Evolutionary conservation across 2,888 invertebrate genomes (phyloP).

Genomic region (Hirtodrosophila histrioides): DNA sequence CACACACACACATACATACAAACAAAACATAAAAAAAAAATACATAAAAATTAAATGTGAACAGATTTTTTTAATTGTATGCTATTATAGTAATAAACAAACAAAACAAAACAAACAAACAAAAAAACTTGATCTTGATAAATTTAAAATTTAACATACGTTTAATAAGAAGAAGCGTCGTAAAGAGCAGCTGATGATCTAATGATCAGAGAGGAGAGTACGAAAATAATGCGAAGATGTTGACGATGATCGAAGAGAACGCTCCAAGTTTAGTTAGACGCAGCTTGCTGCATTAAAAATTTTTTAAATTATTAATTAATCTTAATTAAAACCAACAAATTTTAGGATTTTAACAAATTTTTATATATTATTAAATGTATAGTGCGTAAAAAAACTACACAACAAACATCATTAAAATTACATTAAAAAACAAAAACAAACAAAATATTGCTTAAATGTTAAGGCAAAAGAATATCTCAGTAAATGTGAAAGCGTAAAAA

Average conservation of each 20-base stretch:
- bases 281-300: slow-evolving; percentile 75
- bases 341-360: slow-evolving; percentile 80
- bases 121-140: slow-evolving; percentile 73
- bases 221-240: slow-evolving; percentile 7
- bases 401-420: slow-evolving; percentile 35
- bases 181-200: slow-evolving; percentile 21
- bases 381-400: slow-evolving; percentile 62
- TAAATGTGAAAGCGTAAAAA: slow-evolving; percentile 80
- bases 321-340: slow-evolving; percentile 79
- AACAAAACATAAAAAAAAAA: slow-evolving; percentile 13
- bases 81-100: slow-evolving; percentile 63
- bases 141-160: slow-evolving; percentile 71
- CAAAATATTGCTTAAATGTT: slow-evolving; percentile 63
- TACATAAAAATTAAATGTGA: slow-evolving; percentile 61
- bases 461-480: slow-evolving; percentile 75
- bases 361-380: slow-evolving; percentile 77
- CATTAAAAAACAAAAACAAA: slow-evolving; percentile 22
- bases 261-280: slow-evolving; percentile 80
- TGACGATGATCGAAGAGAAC: slow-evolving; percentile 24
- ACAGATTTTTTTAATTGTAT: slow-evolving; percentile 72
- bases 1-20: slow-evolving; percentile 23
- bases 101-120: slow-evolving; percentile 49
- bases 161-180: slow-evolving; percentile 48
- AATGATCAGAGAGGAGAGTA: slow-evolving; percentile 8
- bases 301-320: slow-evolving; percentile 80